Percentiles rank a stretch among this genome's conserved stretches.
phyloP scores from a whole-genome alignment of 1,140 invertebrate species.

The Anadara kagoshimensis region DNA sequence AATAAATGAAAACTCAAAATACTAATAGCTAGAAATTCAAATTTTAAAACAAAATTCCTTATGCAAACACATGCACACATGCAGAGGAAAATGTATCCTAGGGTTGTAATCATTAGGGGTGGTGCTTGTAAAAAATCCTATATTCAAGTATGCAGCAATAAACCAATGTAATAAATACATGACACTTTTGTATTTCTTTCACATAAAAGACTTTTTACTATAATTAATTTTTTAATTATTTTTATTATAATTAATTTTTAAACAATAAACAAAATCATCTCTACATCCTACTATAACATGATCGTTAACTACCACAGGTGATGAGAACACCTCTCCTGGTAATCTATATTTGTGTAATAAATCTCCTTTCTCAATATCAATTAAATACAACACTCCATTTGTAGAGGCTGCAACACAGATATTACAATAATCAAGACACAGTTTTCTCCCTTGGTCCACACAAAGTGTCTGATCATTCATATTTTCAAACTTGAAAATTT shows the following conservation, averaged over 20 bases:
- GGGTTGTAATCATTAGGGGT: no score
- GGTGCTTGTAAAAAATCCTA: no score
- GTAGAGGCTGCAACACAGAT: slow-evolving; percentile 74
- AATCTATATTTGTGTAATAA: slow-evolving; percentile 74
- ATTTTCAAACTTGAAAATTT: neutral
- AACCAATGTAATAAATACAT: no score
- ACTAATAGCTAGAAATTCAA: no score
- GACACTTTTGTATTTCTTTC: no score
- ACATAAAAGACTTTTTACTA: no score
- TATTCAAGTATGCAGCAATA: no score
- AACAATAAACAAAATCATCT: slow-evolving; percentile 82
- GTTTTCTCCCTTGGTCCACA: neutral
- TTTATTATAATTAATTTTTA: slow-evolving; percentile 74
- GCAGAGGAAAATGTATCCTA: no score
- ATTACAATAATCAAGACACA: neutral
- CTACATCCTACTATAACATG: slow-evolving; percentile 81
- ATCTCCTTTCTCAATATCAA: slow-evolving; percentile 75
- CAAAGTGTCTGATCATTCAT: neutral
- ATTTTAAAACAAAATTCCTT: no score
- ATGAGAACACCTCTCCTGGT: slow-evolving; percentile 82
- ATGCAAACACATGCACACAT: no score
- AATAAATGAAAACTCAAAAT: no score
- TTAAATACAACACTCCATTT: slow-evolving; percentile 66
- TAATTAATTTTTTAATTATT: no score
- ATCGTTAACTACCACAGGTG: slow-evolving; percentile 78